Base-by-base conservation (phyloP, 2,113 vertebrate genomes). In the Nothoprocta perdicaria region DNA sequence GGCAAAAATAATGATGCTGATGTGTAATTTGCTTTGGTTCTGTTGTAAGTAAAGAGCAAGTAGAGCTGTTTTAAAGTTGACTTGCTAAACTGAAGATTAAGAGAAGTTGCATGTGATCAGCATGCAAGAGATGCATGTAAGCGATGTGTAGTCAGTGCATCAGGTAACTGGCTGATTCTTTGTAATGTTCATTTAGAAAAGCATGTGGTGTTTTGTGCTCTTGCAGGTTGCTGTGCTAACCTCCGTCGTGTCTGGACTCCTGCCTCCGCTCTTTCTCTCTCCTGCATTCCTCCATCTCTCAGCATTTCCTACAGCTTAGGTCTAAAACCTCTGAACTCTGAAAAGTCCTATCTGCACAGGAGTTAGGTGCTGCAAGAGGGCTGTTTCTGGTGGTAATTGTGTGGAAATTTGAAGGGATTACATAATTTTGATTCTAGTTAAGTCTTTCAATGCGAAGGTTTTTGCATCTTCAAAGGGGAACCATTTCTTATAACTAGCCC, bases 321-420 rank as follows among this genome's bases (percentile, higher is more conserved):
- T 65, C 31, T 11, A 46, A 35, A 46, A n/a, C 27, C 24, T 80
- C 13, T 13, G 23, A 53, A 12, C 43, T 21, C 26, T 88, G 35
- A 14, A 1, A 63, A 38, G 29, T 61, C 14, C 19, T 91, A 43
- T 27, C 43, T 88, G 24, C 15, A 2, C 18, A 22, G 27, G 62
- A 65, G 8, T 23, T 78, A 45, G 53, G 21, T 80, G 21, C 22
- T 78, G 7, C 11, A 66, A 69, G 45, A 84, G 62, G 18, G 81
- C 46, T 48, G 1, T 9, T 63, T 86, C 35, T 38, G 0, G 38
- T 81, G 62, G 6, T 35, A 17, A 82, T 5, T 0, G 0, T 60
- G 35, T 61, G n/a, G 86, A 86, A 62, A 58, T 65, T 17, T 53
- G 61, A 55, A 50, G 38, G 18, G 15, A 10, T 80, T 74, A 33